Base-by-base conservation (phyloP, 2,113 vertebrate species). In the Gymnogyps californianus region DNA sequence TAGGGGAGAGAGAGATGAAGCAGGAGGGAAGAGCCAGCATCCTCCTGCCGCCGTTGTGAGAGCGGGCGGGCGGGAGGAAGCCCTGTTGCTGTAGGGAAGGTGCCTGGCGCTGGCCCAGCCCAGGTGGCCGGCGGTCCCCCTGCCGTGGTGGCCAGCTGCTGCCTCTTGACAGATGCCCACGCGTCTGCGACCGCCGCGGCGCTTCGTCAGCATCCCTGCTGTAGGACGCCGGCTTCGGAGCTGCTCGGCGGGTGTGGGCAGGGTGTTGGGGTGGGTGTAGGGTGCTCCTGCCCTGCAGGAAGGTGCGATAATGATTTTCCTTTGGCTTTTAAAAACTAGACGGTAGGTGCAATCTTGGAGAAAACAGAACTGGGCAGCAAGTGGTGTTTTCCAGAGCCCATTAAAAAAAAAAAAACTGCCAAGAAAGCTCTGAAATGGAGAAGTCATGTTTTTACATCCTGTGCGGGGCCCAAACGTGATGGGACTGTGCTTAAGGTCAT, bases 141-240 rank as follows among this genome's bases (percentile, higher is more conserved):
- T 8, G 65, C 36, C 2, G 3, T 1, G 0, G 42, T 21, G 42
- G n/a, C 67, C 89, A 80, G 67, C 82, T 64, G 82, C 17, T 25
- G 18, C 38, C n/a, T 31, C 8, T 71, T 71, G 59, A 31, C 62
- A 40, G 83, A 6, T 89, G 76, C 71, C 54, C 40, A 28, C 2
- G 0, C 16, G 79, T 51, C 52, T 18, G 38, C 9, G 13, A 42
- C 26, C 2, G 13, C 36, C 25, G 17, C 55, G 4, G 8, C 9
- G 4, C 44, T 38, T 31, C 3, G 6, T 46, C 32, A 9, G n/a
- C 7, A 2, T 61, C 46, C 31, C 24, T 38, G 65, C 71, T 47
- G 66, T 16, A 40, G 47, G 61, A 29, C 0, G 1, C 24, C 1
- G 1, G 52, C 54, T 86, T 29, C 0, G 0, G 40, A 38, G 64